Conservation (phyloP, 2,113 vertebrate species). For the Alexandromys fortis region DNA sequence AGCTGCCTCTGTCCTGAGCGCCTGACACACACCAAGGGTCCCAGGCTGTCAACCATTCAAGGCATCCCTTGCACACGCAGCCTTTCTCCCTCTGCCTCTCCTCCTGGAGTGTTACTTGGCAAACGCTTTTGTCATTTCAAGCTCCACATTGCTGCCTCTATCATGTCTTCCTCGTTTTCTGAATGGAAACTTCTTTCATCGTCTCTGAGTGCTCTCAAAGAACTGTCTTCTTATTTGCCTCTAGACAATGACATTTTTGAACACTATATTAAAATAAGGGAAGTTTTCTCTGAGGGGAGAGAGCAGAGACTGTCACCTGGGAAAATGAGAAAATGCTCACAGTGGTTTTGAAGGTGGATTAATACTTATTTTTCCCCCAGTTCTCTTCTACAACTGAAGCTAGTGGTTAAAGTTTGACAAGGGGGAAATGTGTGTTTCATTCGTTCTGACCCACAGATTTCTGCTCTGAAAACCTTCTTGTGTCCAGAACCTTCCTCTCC, state of each 20-base stretch:
- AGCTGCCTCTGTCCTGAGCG: background rate
- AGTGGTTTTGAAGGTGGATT: background rate
- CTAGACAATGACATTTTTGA: background rate
- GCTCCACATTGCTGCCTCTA: background rate
- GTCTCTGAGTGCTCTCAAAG: background rate
- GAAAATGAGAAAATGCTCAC: background rate
- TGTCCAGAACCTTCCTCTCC: background rate
- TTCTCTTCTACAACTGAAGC: background rate
- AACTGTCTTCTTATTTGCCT: background rate
- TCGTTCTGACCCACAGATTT: background rate
- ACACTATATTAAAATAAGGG: conserved; percentile 5
- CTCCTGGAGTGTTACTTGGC: background rate
- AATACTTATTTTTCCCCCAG: background rate
- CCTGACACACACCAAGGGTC: background rate
- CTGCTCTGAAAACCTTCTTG: background rate
- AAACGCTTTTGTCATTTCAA: background rate
- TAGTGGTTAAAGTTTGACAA: background rate
- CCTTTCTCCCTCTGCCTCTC: background rate
- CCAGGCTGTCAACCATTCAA: too few relatives aligned
- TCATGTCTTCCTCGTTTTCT: background rate
- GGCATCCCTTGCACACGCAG: too few relatives aligned
- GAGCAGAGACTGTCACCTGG: background rate
- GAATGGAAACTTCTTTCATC: too few relatives aligned
- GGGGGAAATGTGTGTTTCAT: background rate
- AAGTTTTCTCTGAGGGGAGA: background rate